Evolutionary conservation across 2,888 invertebrate genomes (phyloP).

Genomic region (Lagria hirta): DNA sequence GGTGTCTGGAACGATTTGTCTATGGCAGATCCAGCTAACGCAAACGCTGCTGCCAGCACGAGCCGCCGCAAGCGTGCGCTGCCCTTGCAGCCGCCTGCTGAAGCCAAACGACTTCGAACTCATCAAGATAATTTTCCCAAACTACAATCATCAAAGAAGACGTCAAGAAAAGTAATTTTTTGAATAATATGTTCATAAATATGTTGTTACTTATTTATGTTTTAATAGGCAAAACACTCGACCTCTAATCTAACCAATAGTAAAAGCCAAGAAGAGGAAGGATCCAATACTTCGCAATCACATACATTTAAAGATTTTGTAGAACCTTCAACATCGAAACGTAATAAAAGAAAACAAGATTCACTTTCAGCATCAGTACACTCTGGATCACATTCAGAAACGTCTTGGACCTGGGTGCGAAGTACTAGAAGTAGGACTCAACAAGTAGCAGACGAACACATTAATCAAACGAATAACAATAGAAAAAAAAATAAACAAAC

Average conservation of each 20-base stretch:
- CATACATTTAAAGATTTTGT: background rate
- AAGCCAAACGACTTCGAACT: slow-evolving; percentile 61
- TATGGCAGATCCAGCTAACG: slow-evolving; percentile 88
- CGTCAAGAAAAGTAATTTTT: too few species aligned
- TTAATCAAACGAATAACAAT: too few species aligned
- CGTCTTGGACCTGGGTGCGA: too few species aligned
- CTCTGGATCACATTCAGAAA: background rate
- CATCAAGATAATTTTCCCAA: slow-evolving; percentile 38
- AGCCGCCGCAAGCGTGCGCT: slow-evolving; percentile 58
- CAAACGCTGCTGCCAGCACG: slow-evolving; percentile 64
- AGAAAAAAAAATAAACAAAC: too few species aligned
- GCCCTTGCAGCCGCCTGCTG: slow-evolving; percentile 62
- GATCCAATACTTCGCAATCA: background rate
- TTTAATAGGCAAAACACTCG: too few species aligned
- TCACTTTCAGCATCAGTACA: background rate
- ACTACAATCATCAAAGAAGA: too few species aligned
- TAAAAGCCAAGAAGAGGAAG: background rate
- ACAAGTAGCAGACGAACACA: background rate
- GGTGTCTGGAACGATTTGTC: slow-evolving; percentile 79
- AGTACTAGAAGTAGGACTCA: too few species aligned
- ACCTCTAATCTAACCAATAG: too few species aligned
- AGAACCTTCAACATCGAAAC: slow-evolving; percentile 7
- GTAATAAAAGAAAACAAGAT: background rate
- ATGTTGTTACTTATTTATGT: too few species aligned
- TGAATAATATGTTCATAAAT: too few species aligned